Conservation (phyloP, 2,797 vertebrate genomes). For the Clamator glandarius region DNA sequence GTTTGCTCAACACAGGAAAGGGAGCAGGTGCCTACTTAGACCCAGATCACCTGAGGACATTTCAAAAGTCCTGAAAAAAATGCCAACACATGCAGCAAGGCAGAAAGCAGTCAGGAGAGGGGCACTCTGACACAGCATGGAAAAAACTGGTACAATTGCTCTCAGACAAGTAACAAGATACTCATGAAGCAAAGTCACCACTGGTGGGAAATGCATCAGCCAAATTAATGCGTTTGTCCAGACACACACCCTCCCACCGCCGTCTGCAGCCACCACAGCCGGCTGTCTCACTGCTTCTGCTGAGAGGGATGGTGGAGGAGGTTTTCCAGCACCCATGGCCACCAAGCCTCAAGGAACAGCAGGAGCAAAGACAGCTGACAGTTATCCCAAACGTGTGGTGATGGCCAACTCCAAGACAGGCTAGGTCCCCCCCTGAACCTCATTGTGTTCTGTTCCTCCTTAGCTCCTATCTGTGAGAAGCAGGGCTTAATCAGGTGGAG, state of each 20-base stretch:
- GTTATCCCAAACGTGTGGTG: background rate
- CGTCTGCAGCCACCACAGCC: background rate
- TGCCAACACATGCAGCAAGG: rapidly evolving
- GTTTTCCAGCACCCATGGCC: background rate
- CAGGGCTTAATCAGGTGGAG: background rate
- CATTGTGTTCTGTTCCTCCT: background rate
- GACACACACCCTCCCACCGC: background rate
- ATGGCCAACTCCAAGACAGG: background rate
- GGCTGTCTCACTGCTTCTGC: background rate
- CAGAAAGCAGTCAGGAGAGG: background rate
- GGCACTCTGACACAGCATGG: background rate
- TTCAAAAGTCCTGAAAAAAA: background rate
- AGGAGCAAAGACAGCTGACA: background rate
- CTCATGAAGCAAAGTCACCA: background rate
- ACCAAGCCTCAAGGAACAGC: background rate
- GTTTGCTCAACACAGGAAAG: background rate
- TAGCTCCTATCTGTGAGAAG: rapidly evolving
- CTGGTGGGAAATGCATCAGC: background rate
- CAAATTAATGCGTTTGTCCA: background rate
- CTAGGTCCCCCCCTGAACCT: background rate
- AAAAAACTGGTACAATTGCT: background rate
- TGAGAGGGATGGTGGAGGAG: background rate
- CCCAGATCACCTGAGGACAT: background rate
- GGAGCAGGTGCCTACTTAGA: background rate
- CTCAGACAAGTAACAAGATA: background rate